A percentile compares a stretch with the other conserved stretches of the same genome.
These are phyloP conservation scores for Pteria penguin DNA, from an alignment of 2,888 invertebrate genomes.

Conservation along the genomic window DNA sequence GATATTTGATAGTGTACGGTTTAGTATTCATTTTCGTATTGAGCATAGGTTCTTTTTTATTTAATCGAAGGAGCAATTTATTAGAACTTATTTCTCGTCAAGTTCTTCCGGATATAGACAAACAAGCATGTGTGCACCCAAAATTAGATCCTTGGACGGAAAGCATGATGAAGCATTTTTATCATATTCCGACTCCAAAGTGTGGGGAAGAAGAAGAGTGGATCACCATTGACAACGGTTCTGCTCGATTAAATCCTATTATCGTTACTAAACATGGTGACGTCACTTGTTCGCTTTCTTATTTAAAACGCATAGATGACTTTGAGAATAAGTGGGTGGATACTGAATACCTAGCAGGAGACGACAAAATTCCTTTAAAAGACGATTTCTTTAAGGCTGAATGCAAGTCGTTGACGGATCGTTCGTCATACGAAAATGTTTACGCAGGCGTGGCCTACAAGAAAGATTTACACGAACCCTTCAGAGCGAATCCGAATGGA, in stretches of 20 bases:
- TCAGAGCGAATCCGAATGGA: not conserved
- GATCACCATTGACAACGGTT: constrained; percentile 88
- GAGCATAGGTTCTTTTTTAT: no score
- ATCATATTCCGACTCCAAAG: constrained; percentile 83
- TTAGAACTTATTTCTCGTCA: no score
- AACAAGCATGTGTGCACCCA: constrained; percentile 85
- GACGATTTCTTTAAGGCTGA: constrained; percentile 76
- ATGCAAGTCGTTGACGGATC: constrained; percentile 65
- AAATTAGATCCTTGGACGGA: constrained; percentile 85
- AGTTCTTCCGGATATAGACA: no score
- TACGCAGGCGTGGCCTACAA: constrained; percentile 83
- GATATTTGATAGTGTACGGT: no score
- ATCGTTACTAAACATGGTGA: constrained; percentile 80
- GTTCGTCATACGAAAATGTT: constrained; percentile 84
- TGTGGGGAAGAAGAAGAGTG: constrained; percentile 86
- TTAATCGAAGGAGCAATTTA: no score
- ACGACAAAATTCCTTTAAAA: not conserved
- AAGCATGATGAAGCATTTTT: constrained; percentile 88
- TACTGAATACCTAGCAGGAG: no score
- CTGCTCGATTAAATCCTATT: constrained; percentile 82
- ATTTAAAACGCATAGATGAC: constrained; percentile 74
- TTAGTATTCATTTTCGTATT: no score
- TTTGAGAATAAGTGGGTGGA: constrained; percentile 57
- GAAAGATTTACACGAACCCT: constrained; percentile 22
- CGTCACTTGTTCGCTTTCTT: constrained; percentile 83